Evolutionary conservation across 2,797 vertebrate species (phyloP).

Genomic region (Thripadectes ignobilis): DNA sequence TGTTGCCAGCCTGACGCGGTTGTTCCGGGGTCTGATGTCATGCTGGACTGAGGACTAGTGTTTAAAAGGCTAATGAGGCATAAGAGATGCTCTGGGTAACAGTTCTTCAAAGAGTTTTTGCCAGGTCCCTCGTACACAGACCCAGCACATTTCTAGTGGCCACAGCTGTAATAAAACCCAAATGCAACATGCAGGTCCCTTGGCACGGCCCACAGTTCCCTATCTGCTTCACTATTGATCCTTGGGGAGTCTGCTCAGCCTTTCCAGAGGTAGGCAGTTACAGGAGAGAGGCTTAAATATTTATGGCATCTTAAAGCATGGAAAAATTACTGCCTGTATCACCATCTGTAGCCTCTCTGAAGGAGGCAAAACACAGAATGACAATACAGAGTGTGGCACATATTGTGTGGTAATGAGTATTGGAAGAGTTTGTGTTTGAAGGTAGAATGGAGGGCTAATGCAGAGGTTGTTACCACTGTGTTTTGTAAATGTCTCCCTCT

Average conservation of each 20-base stretch:
- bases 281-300: constrained; percentile 12
- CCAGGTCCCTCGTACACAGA: accelerated
- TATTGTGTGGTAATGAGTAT: not conserved
- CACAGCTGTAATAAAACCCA: not conserved
- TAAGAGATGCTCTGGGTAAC: not conserved
- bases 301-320: constrained; percentile 1
- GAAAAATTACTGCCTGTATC: not conserved
- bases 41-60: not conserved
- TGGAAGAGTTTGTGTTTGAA: not conserved
- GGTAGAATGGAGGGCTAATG: not conserved
- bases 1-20: not conserved
- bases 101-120: not conserved
- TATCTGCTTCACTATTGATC: not conserved
- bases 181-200: not conserved
- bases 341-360: not conserved
- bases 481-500: not conserved
- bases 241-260: not conserved
- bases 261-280: not conserved
- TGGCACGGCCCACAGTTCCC: not conserved
- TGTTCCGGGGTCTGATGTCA: accelerated
- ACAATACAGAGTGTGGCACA: not conserved
- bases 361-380: not conserved
- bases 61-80: not conserved
- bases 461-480: not conserved
- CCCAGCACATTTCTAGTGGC: not conserved